Conservation (phyloP, 2,113 vertebrate species). For the Naja naja region DNA sequence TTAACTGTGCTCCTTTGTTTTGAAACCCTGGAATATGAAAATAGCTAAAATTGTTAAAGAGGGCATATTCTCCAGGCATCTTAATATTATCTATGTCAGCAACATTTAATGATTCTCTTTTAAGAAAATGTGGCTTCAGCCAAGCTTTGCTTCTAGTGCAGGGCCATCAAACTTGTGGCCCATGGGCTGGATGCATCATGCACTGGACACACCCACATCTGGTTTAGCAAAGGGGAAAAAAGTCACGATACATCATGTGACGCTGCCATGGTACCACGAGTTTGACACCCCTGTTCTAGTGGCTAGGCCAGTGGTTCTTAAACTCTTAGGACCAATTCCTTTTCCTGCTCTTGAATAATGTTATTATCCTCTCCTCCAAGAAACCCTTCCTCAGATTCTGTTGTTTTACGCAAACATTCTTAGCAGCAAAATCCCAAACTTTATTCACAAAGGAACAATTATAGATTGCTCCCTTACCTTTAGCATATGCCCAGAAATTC, state of each 20-base stretch:
- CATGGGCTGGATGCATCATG: too few relatives aligned
- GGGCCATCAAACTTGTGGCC: too few relatives aligned
- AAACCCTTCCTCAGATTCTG: background rate
- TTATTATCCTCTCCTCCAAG: background rate
- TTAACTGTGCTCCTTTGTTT: background rate
- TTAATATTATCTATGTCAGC: background rate
- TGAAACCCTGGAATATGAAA: slow-evolving; percentile 32
- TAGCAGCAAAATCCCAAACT: background rate
- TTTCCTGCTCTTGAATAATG: background rate
- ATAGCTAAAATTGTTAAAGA: slow-evolving; percentile 4
- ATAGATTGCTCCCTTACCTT: background rate
- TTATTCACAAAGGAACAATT: background rate
- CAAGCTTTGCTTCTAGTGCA: background rate
- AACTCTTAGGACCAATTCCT: background rate
- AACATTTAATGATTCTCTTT: background rate
- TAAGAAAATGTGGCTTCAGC: background rate
- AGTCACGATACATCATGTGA: too few relatives aligned
- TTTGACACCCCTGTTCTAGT: background rate
- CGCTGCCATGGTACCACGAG: too few relatives aligned
- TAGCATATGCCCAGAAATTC: background rate
- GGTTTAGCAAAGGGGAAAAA: too few relatives aligned
- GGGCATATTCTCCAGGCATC: background rate
- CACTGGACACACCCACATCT: too few relatives aligned
- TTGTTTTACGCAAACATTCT: background rate
- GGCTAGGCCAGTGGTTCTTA: background rate